Evolutionary conservation across 2,797 vertebrate species (phyloP), one percentile per base, ranked within the genome.

Genomic region (Dryobates pubescens): DNA sequence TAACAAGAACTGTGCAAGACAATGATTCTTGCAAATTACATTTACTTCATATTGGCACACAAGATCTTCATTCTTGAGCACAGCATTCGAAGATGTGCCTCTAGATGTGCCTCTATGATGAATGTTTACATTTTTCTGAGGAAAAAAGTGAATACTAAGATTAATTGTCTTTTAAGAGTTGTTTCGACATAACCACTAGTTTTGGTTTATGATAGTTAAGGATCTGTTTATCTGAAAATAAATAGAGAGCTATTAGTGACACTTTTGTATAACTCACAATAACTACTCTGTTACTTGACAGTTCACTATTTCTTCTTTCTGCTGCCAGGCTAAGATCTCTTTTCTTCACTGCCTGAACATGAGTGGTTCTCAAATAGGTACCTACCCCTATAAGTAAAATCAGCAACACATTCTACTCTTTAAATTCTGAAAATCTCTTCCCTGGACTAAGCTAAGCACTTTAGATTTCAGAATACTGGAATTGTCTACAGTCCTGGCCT

Each of bases 311-410:
- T 8, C 19, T 57, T 64, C 24, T 79, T 62, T 70, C 15, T 2
- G 0, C 13, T 73, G 7, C 9, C 64, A 63, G 27, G 4, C 10
- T 69, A 74, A 72, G 17, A n/a, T 17, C 61, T 86, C 47, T 75
- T 70, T 81, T 49, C 16, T 68, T 29, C 14, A 19, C 13, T 0
- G 0, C 15, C 16, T 57, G 61, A 73, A 45, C 14, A 17, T 0
- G 1, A 7, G 3, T 61, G 7, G 5, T 70, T 88, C 38, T 69
- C 38, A 88, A 75, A 81, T 14, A 14, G 6, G 8, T 51, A 7
- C 11, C 19, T 24, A 88, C 20, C 8, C 10, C 19, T 53, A 1
- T 9, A 5, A 34, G 30, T 61, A 70, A 83, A 81, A 49, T 57
- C 43, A 75, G 7, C 17, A 56, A 10, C 49, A 8, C 4, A 17